Conservation (phyloP, 2,888 invertebrate species). For the Pantelozetes paolii region DNA sequence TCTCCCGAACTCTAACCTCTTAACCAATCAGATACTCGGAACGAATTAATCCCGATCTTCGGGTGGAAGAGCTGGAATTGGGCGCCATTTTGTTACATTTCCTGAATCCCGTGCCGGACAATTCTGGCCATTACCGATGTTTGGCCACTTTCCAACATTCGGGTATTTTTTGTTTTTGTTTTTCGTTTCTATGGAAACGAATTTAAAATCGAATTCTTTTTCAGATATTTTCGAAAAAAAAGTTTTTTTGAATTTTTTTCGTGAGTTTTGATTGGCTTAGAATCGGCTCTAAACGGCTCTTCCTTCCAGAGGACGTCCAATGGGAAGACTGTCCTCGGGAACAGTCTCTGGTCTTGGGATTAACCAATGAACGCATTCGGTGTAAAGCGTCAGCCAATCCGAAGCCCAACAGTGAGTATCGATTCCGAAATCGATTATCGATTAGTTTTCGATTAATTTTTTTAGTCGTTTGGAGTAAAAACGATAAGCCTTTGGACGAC, state of each 20-base stretch:
- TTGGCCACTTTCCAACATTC: slow-evolving; percentile 36
- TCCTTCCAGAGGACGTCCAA: slow-evolving; percentile 63
- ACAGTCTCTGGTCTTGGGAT: slow-evolving; percentile 69
- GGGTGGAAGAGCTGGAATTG: background rate
- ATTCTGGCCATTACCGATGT: slow-evolving; percentile 29
- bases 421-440: background rate
- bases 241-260: slow-evolving; percentile 36
- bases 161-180: too few species aligned
- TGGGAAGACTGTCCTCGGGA: slow-evolving; percentile 78
- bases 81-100: slow-evolving; percentile 22
- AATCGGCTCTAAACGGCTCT: background rate
- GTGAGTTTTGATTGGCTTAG: background rate
- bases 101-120: slow-evolving; percentile 33
- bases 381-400: slow-evolving; percentile 77
- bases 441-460: background rate
- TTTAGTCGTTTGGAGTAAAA: slow-evolving; percentile 67
- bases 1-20: too few species aligned
- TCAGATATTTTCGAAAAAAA: slow-evolving; percentile 9
- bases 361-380: slow-evolving; percentile 68
- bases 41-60: background rate
- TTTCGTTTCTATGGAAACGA: too few species aligned
- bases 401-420: slow-evolving; percentile 59
- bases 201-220: too few species aligned
- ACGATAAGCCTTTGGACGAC: slow-evolving; percentile 56
- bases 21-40: too few species aligned